phyloP scores from a whole-genome alignment of 2,797 vertebrate genomes.

The Melanotaenia maccullochi region DNA sequence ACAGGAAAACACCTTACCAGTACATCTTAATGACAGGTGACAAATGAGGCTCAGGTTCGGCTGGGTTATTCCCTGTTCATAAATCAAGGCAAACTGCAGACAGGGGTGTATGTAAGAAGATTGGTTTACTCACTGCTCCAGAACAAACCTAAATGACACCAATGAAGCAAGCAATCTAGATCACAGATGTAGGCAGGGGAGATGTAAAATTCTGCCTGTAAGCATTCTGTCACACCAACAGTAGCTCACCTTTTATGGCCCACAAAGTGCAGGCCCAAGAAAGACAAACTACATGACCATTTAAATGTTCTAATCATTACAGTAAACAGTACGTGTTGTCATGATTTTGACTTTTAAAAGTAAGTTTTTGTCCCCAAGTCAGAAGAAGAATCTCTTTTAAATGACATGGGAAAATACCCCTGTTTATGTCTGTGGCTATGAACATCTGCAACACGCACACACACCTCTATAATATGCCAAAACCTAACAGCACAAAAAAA shows the following conservation, averaged over 20 bases:
- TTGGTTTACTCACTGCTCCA: conserved; percentile 83
- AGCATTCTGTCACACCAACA: conserved; percentile 66
- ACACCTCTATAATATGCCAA: conserved; percentile 20
- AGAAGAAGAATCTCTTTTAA: conserved; percentile 23
- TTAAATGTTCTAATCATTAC: conserved; percentile 41
- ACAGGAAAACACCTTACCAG: conserved; percentile 77
- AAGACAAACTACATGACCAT: conserved; percentile 35
- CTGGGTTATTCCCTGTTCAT: conserved; percentile 73
- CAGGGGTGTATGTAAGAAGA: conserved; percentile 77
- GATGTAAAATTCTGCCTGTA: conserved; percentile 57
- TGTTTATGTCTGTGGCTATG: conserved; percentile 24
- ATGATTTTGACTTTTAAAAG: conserved; percentile 17
- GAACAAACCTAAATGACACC: conserved; percentile 81
- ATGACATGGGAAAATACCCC: conserved; percentile 5
- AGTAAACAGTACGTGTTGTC: conserved; percentile 17
- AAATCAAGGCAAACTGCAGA: conserved; percentile 80
- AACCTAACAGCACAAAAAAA: conserved; percentile 20
- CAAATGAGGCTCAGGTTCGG: conserved; percentile 75
- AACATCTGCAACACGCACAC: conserved; percentile 44
- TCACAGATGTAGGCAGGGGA: conserved; percentile 60
- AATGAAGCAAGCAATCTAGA: conserved; percentile 75
- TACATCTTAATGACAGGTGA: conserved; percentile 82
- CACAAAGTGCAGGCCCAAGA: conserved; percentile 34
- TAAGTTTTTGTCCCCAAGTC: background rate
- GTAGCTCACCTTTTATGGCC: conserved; percentile 66